Evolutionary conservation across 2,113 vertebrate genomes (phyloP).

Genomic region (Hypocryptadius cinnamomeus): DNA sequence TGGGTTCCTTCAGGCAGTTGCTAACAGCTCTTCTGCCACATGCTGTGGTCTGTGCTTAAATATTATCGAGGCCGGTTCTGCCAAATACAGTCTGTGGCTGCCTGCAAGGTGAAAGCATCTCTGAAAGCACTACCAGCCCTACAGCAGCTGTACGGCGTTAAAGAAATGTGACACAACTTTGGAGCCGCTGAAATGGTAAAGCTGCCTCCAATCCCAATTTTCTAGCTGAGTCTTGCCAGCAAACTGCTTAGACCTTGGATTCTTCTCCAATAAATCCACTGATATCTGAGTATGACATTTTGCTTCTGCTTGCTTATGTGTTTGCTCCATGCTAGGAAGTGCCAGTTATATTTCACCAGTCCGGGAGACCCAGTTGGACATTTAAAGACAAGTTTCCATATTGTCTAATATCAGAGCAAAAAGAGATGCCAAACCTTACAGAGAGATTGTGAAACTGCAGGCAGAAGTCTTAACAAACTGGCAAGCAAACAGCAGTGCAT

Average conservation of each 20-base stretch:
- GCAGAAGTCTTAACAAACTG: background rate
- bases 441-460: background rate
- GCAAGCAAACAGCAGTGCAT: background rate
- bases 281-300: accelerated
- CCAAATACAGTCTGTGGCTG: background rate
- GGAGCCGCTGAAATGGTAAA: background rate
- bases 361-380: background rate
- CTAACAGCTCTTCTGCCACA: background rate
- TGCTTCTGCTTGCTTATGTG: background rate
- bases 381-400: background rate
- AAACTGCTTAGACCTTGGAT: background rate
- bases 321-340: background rate
- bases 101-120: background rate
- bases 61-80: background rate
- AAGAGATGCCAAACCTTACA: background rate
- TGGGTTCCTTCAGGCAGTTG: background rate
- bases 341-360: too few species aligned
- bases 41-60: background rate
- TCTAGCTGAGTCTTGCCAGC: background rate
- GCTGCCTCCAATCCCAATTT: background rate
- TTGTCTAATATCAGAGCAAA: background rate
- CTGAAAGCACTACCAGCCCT: background rate
- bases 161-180: background rate
- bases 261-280: background rate
- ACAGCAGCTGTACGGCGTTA: background rate